phyloP scores from a whole-genome alignment of 2,888 invertebrate species.

The Nymphalis polychloros region DNA sequence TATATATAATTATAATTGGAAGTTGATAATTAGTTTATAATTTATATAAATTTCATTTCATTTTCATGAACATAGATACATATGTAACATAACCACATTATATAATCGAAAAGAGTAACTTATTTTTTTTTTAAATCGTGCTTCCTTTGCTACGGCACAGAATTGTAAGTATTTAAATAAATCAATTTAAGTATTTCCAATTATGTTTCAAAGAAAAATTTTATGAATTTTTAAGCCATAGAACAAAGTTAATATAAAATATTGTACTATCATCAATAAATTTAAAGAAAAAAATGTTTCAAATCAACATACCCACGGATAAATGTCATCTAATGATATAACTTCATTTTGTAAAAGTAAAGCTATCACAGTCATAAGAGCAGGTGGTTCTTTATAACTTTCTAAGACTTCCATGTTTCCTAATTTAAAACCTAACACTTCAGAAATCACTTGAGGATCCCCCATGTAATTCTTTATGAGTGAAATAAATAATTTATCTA shows the following conservation, averaged over 20 bases:
- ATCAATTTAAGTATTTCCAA: too few species aligned
- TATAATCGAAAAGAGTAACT: too few species aligned
- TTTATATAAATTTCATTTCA: too few species aligned
- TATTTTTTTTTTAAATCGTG: too few species aligned
- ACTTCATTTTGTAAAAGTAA: slow-evolving; percentile 93
- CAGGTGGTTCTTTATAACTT: slow-evolving; percentile 86
- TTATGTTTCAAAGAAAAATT: too few species aligned
- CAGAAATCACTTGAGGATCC: slow-evolving; percentile 90
- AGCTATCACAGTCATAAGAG: slow-evolving; percentile 94
- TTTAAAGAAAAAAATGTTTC: background rate
- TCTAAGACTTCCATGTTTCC: slow-evolving; percentile 84
- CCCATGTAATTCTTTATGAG: slow-evolving; percentile 92
- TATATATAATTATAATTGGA: background rate
- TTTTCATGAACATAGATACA: too few species aligned
- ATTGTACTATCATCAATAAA: too few species aligned
- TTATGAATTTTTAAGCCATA: too few species aligned
- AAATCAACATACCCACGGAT: slow-evolving; percentile 88
- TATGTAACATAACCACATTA: too few species aligned
- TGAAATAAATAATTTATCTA: slow-evolving; percentile 91
- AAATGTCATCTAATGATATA: slow-evolving; percentile 92
- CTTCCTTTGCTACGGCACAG: too few species aligned
- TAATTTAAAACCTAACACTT: slow-evolving; percentile 97
- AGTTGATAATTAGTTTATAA: background rate
- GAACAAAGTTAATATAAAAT: too few species aligned
- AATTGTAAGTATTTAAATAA: too few species aligned